phyloP scores from a whole-genome alignment of 2,113 vertebrate species.

The Guaruba guarouba region DNA sequence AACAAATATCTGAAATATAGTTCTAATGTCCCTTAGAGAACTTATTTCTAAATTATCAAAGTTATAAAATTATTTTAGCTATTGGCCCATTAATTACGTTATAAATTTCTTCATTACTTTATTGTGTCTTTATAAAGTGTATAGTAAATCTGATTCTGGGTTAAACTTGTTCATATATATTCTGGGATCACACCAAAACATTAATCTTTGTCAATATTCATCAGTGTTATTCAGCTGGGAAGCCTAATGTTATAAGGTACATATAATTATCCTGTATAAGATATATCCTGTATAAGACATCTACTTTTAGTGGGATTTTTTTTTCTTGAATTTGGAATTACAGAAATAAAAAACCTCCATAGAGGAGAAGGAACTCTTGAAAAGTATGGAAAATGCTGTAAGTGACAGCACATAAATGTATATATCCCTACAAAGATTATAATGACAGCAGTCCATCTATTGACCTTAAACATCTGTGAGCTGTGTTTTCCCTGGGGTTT shows the following conservation, averaged over 20 bases:
- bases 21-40: not conserved
- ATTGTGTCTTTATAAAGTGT: not conserved
- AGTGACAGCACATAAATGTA: not conserved
- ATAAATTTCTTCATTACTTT: not conserved
- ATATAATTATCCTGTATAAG: no score
- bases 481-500: not conserved
- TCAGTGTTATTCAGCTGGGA: not conserved
- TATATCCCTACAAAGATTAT: not conserved
- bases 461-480: not conserved
- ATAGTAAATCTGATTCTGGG: not conserved
- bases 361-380: not conserved
- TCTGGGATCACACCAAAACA: not conserved
- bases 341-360: not conserved
- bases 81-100: not conserved
- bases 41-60: not conserved
- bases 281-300: not conserved
- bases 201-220: not conserved
- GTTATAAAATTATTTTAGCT: not conserved
- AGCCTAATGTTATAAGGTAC: not conserved
- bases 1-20: not conserved
- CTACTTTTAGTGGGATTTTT: not conserved
- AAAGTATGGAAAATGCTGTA: not conserved
- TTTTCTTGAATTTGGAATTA: not conserved
- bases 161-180: not conserved
- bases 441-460: not conserved